phyloP scores from a whole-genome alignment of 2,797 vertebrate genomes.

The Myiotriccus ornatus region DNA sequence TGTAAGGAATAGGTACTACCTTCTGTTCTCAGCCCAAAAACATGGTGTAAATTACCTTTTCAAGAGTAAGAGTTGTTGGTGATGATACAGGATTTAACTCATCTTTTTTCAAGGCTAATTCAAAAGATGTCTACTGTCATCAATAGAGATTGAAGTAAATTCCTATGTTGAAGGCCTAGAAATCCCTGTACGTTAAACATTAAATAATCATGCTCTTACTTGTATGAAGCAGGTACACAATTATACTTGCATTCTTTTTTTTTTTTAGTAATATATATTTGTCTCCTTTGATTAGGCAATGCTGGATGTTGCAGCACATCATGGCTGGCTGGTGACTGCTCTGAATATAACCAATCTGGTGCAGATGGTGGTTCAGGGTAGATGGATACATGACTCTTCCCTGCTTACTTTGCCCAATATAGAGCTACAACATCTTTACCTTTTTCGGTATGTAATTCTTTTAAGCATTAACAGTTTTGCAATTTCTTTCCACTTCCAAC shows the following conservation, averaged over 20 bases:
- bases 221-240: neutral
- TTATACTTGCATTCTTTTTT: neutral
- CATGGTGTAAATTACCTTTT: neutral
- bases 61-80: neutral
- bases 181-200: neutral
- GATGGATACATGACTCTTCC: slow-evolving; percentile 91
- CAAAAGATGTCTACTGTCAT: neutral
- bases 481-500: neutral
- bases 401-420: slow-evolving; percentile 89
- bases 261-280: neutral
- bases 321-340: slow-evolving; percentile 91
- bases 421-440: slow-evolving; percentile 86
- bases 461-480: neutral
- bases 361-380: slow-evolving; percentile 94
- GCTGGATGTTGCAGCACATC: slow-evolving; percentile 91
- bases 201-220: neutral
- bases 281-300: slow-evolving; percentile 82
- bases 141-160: neutral
- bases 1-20: neutral
- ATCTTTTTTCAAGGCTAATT: neutral
- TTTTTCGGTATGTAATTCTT: slow-evolving; percentile 84
- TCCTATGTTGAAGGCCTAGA: neutral
- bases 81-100: neutral
- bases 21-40: neutral
- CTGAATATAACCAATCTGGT: slow-evolving; percentile 88